Evolutionary conservation across 2,113 vertebrate species (phyloP).

Genomic region (Lipophrys pholis): DNA sequence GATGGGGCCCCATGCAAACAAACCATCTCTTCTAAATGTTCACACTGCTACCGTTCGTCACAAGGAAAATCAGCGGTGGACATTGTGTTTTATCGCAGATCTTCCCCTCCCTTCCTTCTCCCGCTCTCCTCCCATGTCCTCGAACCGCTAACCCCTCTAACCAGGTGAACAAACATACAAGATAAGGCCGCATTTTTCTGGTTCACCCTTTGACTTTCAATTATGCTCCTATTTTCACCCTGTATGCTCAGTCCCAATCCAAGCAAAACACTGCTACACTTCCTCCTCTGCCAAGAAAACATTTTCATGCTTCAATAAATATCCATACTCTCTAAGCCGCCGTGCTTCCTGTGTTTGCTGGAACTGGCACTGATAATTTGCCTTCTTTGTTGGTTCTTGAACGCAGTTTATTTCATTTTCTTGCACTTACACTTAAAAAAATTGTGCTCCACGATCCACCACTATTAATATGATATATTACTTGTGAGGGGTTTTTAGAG

Average conservation of each 20-base stretch:
- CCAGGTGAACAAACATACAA: conserved; percentile 84
- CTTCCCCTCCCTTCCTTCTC: conserved; percentile 1
- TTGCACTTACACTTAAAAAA: not conserved
- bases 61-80: conserved; percentile 28
- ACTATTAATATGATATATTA: no score
- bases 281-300: conserved; percentile 69
- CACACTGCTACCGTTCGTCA: conserved; percentile 45
- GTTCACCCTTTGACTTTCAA: conserved; percentile 70
- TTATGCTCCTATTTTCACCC: conserved; percentile 62
- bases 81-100: conserved; percentile 26
- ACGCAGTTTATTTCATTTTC: conserved; percentile 6
- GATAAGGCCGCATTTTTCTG: conserved; percentile 81
- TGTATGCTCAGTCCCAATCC: conserved; percentile 51
- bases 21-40: conserved; percentile 43
- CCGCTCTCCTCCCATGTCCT: conserved; percentile 49
- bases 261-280: conserved; percentile 71
- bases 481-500: no score
- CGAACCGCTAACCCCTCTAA: conserved; percentile 75
- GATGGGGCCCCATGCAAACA: conserved; percentile 15
- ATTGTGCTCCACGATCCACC: no score
- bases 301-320: conserved; percentile 64
- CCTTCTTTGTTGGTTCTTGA: conserved; percentile 33
- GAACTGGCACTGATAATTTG: conserved; percentile 23
- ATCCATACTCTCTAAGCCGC: conserved; percentile 37
- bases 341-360: conserved; percentile 45